phyloP scores from a whole-genome alignment of 2,797 vertebrate genomes.

The Helostoma temminkii region DNA sequence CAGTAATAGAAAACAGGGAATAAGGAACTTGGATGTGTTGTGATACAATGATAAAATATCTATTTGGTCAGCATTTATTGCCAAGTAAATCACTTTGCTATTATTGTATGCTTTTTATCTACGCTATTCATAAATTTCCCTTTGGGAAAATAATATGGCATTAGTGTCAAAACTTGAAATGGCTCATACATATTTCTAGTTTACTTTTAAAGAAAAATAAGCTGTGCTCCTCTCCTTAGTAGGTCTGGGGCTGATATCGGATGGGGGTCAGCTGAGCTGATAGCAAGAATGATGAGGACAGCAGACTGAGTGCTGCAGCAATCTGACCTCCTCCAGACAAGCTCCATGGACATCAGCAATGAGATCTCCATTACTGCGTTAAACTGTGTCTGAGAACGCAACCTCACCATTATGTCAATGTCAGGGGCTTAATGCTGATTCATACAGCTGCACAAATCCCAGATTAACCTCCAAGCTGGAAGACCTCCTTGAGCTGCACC shows the following conservation, averaged over 20 bases:
- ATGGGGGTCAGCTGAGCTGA: slow-evolving; percentile 61
- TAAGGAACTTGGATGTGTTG: neutral
- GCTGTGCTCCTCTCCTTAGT: neutral
- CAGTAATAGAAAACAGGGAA: neutral
- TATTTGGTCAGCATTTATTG: slow-evolving; percentile 15
- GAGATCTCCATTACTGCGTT: slow-evolving; percentile 84
- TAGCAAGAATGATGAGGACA: slow-evolving; percentile 73
- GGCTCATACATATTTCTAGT: slow-evolving; percentile 10
- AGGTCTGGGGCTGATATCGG: slow-evolving; percentile 40
- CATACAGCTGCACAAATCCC: slow-evolving; percentile 78
- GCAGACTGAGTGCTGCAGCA: slow-evolving; percentile 59
- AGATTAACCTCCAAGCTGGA: slow-evolving; percentile 78
- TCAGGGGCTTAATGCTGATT: slow-evolving; percentile 83
- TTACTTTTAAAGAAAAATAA: slow-evolving; percentile 10
- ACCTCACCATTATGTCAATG: slow-evolving; percentile 83
- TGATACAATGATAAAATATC: neutral
- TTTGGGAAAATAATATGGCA: neutral
- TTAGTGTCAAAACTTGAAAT: slow-evolving; percentile 16
- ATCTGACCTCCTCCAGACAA: slow-evolving; percentile 67
- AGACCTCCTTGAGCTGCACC: slow-evolving; percentile 54
- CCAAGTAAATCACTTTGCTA: slow-evolving; percentile 5
- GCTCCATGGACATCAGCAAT: slow-evolving; percentile 77
- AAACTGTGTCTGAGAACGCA: slow-evolving; percentile 79
- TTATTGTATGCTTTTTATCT: slow-evolving; percentile 12
- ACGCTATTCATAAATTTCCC: slow-evolving; percentile 7